phyloP scores from a whole-genome alignment of 2,888 invertebrate genomes.

The Agrotis clavis region DNA sequence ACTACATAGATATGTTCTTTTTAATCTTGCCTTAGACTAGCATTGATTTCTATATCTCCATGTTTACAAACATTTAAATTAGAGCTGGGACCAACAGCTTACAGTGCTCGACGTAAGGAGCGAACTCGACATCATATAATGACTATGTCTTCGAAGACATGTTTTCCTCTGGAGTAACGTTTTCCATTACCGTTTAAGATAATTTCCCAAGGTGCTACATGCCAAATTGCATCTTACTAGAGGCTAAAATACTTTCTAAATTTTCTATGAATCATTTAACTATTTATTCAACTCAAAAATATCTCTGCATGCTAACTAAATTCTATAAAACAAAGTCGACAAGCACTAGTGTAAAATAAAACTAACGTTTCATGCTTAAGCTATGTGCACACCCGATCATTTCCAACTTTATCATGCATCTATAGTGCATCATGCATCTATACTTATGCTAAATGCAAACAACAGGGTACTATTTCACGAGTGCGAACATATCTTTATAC shows the following conservation, averaged over 20 bases:
- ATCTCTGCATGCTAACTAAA: conserved; percentile 27
- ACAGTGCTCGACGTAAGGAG: not conserved
- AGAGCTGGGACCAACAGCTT: not conserved
- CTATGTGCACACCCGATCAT: conserved; percentile 15
- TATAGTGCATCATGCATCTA: not conserved
- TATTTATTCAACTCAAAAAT: not conserved
- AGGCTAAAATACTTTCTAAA: not conserved
- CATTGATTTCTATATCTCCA: too few species aligned
- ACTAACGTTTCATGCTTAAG: conserved; percentile 12
- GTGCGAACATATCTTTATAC: conserved; percentile 29
- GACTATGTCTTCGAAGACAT: too few species aligned
- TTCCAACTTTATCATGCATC: not conserved
- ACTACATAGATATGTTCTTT: too few species aligned
- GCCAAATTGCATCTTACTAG: too few species aligned
- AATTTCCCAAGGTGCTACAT: not conserved
- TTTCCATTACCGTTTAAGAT: too few species aligned
- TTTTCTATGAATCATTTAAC: not conserved
- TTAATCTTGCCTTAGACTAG: too few species aligned
- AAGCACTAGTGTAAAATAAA: conserved; percentile 6
- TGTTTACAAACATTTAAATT: not conserved
- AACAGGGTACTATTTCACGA: conserved; percentile 4
- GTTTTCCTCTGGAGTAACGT: too few species aligned
- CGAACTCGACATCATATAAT: not conserved
- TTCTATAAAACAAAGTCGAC: conserved; percentile 8
- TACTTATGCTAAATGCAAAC: not conserved